Base-by-base conservation (phyloP, 2,797 vertebrate species). In the Melanotaenia boesemani region DNA sequence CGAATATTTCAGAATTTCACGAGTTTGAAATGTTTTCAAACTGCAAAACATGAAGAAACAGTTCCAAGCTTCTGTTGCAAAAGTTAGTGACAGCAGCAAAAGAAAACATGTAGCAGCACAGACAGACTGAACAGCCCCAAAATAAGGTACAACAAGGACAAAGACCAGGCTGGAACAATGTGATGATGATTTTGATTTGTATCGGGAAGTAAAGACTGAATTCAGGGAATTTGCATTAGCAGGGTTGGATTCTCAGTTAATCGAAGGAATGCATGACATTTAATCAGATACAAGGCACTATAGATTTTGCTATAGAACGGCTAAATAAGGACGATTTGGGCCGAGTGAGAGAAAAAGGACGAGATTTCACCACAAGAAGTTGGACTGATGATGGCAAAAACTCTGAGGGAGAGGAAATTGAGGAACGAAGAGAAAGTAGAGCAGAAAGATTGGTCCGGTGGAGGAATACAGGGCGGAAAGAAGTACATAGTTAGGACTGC, bases 401-500 rank as follows among this genome's bases (percentile, higher is more conserved):
- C 32, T 32, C 32, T 32, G 32, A 32, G 9, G 8, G 28, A 41
- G 50, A 63, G 58, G 74, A 59, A 13, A 65, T 72, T 72, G 56
- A 87, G 67, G 74, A 76, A 87, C 56, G 73, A 57, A 77, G 75
- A 82, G 72, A 77, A 76, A 73, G 76, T 22, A 57, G 67, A 81
- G 67, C 30, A 10, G 76, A 73, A 64, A 75, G 73, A 74, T 63
- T 7, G 44, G 48, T 71, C 69, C 7, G 52, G 62, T 28, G 72
- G 46, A 61, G 32, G 52, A 65, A 59, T 1, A 46, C 65, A 24
- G 54, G 56, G 57, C 63, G 63, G 79, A 36, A 73, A 62, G 39
- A 30, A 72, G 77, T 66, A 63, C 9, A 67, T 64, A 77, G 92
- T 96, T 97, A 98, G 67, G 97, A 96, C 93, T 97, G 97, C 96